Percentiles rank a stretch among this genome's conserved stretches.
Evolutionary conservation across 2,797 vertebrate species (phyloP).

Genomic region (Australoheros facetus): DNA sequence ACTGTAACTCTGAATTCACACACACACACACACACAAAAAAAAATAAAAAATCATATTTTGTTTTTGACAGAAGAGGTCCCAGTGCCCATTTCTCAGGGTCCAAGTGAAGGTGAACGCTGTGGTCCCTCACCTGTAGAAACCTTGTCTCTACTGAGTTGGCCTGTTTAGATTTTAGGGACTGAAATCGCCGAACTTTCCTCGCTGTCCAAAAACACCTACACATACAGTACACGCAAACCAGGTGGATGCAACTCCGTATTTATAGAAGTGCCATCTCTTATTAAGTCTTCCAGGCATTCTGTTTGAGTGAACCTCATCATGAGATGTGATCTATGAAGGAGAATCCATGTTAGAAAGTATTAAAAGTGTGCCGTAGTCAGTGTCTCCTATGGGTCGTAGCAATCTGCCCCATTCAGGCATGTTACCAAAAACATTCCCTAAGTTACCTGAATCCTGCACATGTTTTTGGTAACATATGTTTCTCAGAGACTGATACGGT

Average conservation of each 20-base stretch:
- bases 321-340: constrained; percentile 42
- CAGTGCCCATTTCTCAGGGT: constrained; percentile 81
- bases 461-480: constrained; percentile 59
- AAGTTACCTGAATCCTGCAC: constrained; percentile 55
- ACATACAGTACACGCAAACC: constrained; percentile 17
- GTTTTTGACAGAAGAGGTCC: constrained; percentile 63
- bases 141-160: constrained; percentile 33
- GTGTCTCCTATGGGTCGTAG: constrained; percentile 57
- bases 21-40: constrained; percentile 20
- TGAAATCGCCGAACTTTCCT: constrained; percentile 40
- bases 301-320: constrained; percentile 61
- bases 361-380: constrained; percentile 33
- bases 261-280: constrained; percentile 69
- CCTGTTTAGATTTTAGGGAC: constrained; percentile 40
- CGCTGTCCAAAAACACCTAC: constrained; percentile 19
- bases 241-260: constrained; percentile 55
- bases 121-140: constrained; percentile 61
- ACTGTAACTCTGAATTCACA: constrained; percentile 40
- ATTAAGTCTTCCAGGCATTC: constrained; percentile 79
- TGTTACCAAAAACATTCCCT: constrained; percentile 74
- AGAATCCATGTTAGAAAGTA: constrained; percentile 34
- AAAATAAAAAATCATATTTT: constrained; percentile 32
- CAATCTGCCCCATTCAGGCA: constrained; percentile 64
- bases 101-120: constrained; percentile 53
- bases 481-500: constrained; percentile 44